Evolutionary conservation across 2,113 vertebrate species (phyloP), one percentile per base, ranked within the genome.

Genomic region (Microcebus jonahi): DNA sequence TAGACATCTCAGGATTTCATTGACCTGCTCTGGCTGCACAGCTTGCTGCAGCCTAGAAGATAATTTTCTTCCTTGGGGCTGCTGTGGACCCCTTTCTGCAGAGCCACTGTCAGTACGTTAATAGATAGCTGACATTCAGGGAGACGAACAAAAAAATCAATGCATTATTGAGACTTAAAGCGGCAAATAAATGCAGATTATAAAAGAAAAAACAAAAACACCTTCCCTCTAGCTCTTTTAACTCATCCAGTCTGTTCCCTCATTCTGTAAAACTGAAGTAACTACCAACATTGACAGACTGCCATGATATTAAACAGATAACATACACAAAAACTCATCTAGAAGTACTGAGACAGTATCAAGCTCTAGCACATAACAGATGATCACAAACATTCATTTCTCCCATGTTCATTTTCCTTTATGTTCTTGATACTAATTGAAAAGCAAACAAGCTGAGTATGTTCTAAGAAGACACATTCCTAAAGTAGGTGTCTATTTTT

Each of bases 401-500:
- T 87, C 61, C 55, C 57, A 59, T 42, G 5, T 59, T 84, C 42
- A 68, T 31, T 92, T 92, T 61, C 83, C 34, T 34, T 63, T 73
- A 31, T 68, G 34, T 34, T 91, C 73, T 94, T 89, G 48, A 85
- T 57, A 93, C 82, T 87, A 89, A 93, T 7, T 92, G n/a, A 96
- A 96, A 96, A 79, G 53, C 18, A 42, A 92, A 86, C 42, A 79
- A 92, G 88, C 25, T 79, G 20, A 90, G 31, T 75, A 65, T 71
- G 25, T 73, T 67, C 73, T 87, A 82, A 90, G 50, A 95, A 92
- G 53, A 86, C 61, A 82, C 27, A 91, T 48, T 77, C 39, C 89
- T 91, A 95, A 97, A 93, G 59, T 42, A 88, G 53, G 45, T 68
- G 39, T 55, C 63, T 88, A 79, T 42, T 59, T 81, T 94, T 90